phyloP scores from a whole-genome alignment of 2,113 vertebrate species.

The Aythya baeri region DNA sequence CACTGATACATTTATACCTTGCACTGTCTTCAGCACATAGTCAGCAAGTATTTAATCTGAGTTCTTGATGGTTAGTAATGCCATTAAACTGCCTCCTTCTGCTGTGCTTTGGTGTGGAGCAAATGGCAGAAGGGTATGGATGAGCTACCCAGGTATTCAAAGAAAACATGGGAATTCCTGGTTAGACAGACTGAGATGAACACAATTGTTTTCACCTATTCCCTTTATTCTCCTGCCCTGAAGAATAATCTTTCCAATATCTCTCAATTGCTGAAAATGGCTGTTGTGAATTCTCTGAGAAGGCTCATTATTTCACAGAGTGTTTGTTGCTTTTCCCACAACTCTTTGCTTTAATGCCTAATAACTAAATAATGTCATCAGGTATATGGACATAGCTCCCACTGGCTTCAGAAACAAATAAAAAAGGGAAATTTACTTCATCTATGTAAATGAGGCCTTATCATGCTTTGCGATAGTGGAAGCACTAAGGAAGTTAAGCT shows the following conservation, averaged over 20 bases:
- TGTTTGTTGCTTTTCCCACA: neutral
- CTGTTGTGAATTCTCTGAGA: neutral
- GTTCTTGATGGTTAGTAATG: rapidly evolving
- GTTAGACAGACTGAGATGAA: neutral
- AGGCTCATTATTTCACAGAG: neutral
- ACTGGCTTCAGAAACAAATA: neutral
- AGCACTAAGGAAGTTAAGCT: neutral
- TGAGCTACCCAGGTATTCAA: rapidly evolving
- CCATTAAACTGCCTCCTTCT: neutral
- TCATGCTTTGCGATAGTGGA: neutral
- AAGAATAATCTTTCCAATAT: neutral
- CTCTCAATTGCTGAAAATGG: neutral
- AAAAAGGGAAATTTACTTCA: constrained; percentile 13
- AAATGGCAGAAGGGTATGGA: neutral
- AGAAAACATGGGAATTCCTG: neutral
- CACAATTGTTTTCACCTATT: neutral
- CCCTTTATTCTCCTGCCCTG: neutral
- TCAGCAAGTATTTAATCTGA: neutral
- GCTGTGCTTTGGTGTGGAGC: neutral
- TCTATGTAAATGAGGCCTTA: neutral
- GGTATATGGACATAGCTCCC: neutral
- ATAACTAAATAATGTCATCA: neutral
- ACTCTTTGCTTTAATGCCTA: neutral
- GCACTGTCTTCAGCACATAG: neutral
- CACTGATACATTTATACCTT: neutral